These are phyloP conservation scores for Struthio camelus DNA, from an alignment of 2,113 vertebrate species.

Conservation along the genomic window DNA sequence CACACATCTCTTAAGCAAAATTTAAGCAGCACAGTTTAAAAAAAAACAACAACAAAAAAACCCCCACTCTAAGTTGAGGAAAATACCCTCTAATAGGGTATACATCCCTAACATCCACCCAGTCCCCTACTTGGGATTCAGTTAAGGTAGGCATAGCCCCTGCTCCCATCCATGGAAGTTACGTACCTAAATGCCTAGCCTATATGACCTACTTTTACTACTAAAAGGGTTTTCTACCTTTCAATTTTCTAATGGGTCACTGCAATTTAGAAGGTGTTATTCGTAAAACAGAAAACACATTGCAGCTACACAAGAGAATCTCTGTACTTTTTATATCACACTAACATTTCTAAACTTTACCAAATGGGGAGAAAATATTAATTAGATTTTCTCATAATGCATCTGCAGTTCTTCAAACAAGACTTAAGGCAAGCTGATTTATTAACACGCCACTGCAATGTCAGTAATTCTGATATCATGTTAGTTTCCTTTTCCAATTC, in stretches of 20 bases:
- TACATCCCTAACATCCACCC: background rate
- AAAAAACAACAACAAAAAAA: background rate
- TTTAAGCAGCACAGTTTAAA: background rate
- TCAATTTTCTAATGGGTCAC: background rate
- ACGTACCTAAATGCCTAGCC: background rate
- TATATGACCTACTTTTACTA: background rate
- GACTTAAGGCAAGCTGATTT: background rate
- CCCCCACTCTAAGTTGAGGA: background rate
- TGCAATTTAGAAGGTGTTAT: background rate
- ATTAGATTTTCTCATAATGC: background rate
- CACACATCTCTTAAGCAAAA: background rate
- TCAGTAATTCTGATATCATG: background rate
- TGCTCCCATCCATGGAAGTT: background rate
- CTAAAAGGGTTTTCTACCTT: background rate
- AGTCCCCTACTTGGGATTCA: background rate
- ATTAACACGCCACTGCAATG: background rate
- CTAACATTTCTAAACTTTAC: background rate
- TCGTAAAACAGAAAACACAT: background rate
- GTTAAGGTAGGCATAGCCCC: background rate
- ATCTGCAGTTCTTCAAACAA: background rate
- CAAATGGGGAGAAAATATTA: slow-evolving; percentile 1
- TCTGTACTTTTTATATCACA: background rate
- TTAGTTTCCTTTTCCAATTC: background rate
- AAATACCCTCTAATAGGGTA: background rate
- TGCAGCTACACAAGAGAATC: background rate